Evolutionary conservation across 2,113 vertebrate genomes (phyloP).

Genomic region (Petaurus breviceps): DNA sequence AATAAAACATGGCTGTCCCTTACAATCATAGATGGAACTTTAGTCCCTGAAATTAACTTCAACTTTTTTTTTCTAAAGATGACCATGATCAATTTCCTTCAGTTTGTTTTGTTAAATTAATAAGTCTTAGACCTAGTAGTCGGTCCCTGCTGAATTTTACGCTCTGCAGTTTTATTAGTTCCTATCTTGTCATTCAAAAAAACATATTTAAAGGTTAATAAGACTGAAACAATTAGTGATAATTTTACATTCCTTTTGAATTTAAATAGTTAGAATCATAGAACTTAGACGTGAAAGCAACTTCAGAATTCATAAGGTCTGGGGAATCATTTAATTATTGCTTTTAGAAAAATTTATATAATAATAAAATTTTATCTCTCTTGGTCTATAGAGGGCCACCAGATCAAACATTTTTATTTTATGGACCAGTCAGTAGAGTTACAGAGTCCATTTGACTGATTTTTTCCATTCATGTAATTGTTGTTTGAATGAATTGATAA

Average conservation of each 20-base stretch:
- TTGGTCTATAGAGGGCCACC: background rate
- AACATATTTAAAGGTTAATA: background rate
- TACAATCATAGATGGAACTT: slow-evolving; percentile 40
- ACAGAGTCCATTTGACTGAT: background rate
- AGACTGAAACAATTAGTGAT: background rate
- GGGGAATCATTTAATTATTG: background rate
- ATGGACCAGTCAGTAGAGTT: slow-evolving; percentile 27
- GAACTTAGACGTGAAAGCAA: background rate
- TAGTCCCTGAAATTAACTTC: slow-evolving; percentile 29
- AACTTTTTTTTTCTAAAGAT: slow-evolving; percentile 29
- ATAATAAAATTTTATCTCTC: slow-evolving; percentile 1
- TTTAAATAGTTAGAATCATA: background rate
- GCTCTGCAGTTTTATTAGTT: background rate
- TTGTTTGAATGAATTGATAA: slow-evolving; percentile 1
- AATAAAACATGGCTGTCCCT: slow-evolving; percentile 67
- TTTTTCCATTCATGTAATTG: background rate
- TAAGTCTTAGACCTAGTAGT: background rate
- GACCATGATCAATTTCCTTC: slow-evolving; percentile 35
- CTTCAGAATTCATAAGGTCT: background rate
- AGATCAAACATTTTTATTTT: slow-evolving; percentile 63
- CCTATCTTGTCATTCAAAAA: background rate
- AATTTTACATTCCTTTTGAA: background rate
- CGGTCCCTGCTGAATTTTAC: slow-evolving; percentile 30
- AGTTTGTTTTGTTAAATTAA: slow-evolving; percentile 21
- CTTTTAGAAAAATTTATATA: background rate